Conservation (phyloP, 2,113 vertebrate genomes). For the Thunnus maccoyii region DNA sequence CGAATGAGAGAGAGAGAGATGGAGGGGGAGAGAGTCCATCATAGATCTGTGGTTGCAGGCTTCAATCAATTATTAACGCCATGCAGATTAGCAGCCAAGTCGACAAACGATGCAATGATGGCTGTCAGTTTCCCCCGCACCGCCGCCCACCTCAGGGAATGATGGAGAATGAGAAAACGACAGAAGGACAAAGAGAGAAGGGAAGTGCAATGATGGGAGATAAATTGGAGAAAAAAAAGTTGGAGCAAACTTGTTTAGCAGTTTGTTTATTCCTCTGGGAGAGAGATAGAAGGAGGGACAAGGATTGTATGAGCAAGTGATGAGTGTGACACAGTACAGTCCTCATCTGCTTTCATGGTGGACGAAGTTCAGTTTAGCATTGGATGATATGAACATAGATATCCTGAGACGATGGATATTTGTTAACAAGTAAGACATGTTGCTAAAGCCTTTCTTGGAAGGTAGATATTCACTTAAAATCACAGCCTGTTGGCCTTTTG, state of each 20-base stretch:
- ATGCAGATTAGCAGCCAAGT: constrained; percentile 83
- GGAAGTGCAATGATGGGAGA: constrained; percentile 51
- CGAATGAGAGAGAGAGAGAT: constrained; percentile 53
- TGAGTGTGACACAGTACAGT: constrained; percentile 32
- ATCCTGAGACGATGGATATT: constrained; percentile 12
- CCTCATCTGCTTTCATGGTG: constrained; percentile 20
- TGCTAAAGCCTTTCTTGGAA: background rate
- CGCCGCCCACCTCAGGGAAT: constrained; percentile 58
- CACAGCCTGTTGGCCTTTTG: constrained; percentile 18
- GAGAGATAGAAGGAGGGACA: constrained; percentile 1
- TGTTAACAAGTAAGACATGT: constrained; percentile 8
- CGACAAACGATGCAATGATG: constrained; percentile 79
- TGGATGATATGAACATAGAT: background rate
- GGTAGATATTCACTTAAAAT: constrained; percentile 4
- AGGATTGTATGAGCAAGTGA: constrained; percentile 2
- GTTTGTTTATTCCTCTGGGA: constrained; percentile 54
- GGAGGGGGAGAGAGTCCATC: constrained; percentile 68
- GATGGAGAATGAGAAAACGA: constrained; percentile 66
- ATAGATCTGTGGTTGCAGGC: constrained; percentile 73
- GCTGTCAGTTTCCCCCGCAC: constrained; percentile 71
- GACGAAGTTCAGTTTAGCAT: constrained; percentile 30
- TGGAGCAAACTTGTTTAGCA: constrained; percentile 48
- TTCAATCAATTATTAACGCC: constrained; percentile 86
- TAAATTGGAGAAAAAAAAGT: constrained; percentile 46
- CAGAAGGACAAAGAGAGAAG: constrained; percentile 38